Conservation (phyloP, 2,113 vertebrate genomes). For the Dermatemys mawii region DNA sequence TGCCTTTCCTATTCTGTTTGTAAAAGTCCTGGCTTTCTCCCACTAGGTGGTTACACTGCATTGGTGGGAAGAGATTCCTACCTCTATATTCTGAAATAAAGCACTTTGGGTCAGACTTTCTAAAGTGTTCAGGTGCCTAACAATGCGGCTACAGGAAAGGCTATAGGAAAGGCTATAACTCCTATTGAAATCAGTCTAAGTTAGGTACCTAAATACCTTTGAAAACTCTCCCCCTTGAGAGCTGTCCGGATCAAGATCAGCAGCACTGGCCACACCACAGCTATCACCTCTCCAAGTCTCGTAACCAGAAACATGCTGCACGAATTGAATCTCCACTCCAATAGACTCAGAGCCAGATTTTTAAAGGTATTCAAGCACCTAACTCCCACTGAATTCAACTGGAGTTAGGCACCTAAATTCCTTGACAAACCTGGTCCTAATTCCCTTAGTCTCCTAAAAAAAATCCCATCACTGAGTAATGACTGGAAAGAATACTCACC, state of each 20-base stretch:
- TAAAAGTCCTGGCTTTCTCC: background rate
- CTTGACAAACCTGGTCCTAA: background rate
- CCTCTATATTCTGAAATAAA: too few species aligned
- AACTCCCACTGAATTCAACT: background rate
- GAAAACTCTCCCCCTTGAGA: background rate
- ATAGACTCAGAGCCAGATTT: background rate
- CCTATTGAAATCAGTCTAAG: fast-evolving
- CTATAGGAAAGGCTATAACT: background rate
- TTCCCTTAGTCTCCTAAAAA: background rate
- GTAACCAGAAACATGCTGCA: background rate
- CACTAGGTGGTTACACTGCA: background rate
- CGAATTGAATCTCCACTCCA: background rate
- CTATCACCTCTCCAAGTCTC: too few species aligned
- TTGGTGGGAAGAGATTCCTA: background rate
- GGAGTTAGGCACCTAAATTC: background rate
- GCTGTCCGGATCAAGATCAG: background rate
- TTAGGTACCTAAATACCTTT: background rate
- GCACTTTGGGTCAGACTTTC: background rate
- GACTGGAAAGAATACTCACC: background rate
- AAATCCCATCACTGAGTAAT: background rate
- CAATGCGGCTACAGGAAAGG: background rate
- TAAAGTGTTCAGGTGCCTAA: background rate
- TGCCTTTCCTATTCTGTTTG: background rate
- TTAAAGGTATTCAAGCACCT: background rate
- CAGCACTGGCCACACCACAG: background rate